A percentile compares a stretch with the other conserved stretches of the same genome.
Evolutionary conservation across 2,113 vertebrate species (phyloP).

Genomic region (Dermatemys mawii): DNA sequence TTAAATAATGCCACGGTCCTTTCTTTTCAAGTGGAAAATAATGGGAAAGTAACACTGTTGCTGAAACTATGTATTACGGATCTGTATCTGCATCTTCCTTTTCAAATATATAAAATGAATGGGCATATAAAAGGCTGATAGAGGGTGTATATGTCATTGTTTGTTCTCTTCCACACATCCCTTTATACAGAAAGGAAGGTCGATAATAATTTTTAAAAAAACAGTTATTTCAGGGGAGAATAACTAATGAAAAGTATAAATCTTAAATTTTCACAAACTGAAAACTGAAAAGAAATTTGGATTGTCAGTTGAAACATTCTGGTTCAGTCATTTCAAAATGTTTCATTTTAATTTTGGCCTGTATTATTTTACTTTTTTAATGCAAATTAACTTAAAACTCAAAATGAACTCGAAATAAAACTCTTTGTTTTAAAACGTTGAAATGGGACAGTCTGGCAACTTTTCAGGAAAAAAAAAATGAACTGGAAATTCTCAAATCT

Average conservation of each 20-base stretch:
- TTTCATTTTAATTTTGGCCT: neutral
- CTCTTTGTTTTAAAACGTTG: neutral
- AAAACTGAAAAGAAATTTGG: neutral
- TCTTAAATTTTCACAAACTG: neutral
- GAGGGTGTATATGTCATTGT: neutral
- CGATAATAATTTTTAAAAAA: neutral
- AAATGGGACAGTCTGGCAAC: neutral
- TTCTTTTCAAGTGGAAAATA: neutral
- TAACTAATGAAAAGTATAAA: neutral
- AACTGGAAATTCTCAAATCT: neutral
- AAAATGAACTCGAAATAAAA: neutral
- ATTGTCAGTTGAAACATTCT: neutral
- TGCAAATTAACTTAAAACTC: neutral
- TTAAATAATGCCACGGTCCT: neutral
- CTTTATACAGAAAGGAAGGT: neutral
- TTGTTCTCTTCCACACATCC: neutral
- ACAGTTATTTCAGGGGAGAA: neutral
- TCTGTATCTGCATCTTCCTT: neutral
- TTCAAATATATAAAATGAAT: neutral
- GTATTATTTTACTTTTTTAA: neutral
- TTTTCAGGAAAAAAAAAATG: neutral
- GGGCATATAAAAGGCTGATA: no score
- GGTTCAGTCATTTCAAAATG: neutral
- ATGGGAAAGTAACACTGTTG: neutral
- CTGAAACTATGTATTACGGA: neutral